Percentiles rank a stretch among this genome's conserved stretches.
Conservation (phyloP, 1,140 invertebrate genomes). For the Lordiphosa collinella region DNA sequence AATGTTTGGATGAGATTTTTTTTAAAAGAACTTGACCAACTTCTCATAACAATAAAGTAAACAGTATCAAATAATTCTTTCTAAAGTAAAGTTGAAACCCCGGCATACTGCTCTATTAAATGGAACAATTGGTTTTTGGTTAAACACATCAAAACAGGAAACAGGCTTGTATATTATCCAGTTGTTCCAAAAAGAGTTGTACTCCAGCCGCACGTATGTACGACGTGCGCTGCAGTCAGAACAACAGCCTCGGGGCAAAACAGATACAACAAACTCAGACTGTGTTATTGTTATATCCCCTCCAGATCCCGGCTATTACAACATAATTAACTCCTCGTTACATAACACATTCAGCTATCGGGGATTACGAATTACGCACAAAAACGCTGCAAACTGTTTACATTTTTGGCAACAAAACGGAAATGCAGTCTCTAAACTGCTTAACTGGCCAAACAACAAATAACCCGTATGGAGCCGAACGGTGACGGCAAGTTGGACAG, state of each 20-base stretch:
- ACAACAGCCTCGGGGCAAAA: constrained; percentile 11
- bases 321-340: constrained; percentile 75
- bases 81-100: too few species aligned
- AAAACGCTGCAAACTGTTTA: constrained; percentile 57
- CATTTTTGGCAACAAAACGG: constrained; percentile 66
- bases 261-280: constrained; percentile 33
- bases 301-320: constrained; percentile 52
- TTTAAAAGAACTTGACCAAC: too few species aligned
- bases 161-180: too few species aligned
- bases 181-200: too few species aligned
- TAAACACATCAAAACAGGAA: too few species aligned
- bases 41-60: too few species aligned
- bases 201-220: neutral
- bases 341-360: constrained; percentile 41
- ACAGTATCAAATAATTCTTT: too few species aligned
- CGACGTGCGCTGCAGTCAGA: constrained; percentile 9
- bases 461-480: constrained; percentile 51
- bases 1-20: too few species aligned
- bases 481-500: neutral
- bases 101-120: too few species aligned
- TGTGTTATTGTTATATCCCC: constrained; percentile 18
- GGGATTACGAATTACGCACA: constrained; percentile 60
- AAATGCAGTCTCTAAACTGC: constrained; percentile 66
- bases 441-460: constrained; percentile 55
- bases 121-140: too few species aligned